Base-by-base conservation (phyloP, 2,113 vertebrate genomes). In the Cynoglossus semilaevis region DNA sequence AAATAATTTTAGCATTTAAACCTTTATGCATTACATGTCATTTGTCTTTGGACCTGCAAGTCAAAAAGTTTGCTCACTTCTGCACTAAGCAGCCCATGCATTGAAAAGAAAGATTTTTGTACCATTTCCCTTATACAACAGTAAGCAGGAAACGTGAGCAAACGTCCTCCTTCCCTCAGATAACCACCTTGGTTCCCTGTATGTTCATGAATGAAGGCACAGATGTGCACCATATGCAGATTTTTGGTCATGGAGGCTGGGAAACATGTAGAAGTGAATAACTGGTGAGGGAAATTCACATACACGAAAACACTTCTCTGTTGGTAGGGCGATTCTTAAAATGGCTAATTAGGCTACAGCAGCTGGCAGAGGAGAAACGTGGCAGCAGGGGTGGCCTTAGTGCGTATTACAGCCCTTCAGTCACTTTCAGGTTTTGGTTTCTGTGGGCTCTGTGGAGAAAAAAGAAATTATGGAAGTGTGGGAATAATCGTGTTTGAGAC, bases 141-240 rank as follows among this genome's bases (percentile, higher is more conserved):
- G 76, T 67, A 58, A 80, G 76, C 72, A 73, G 51, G 80, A 74
- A 56, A 47, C 16, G 60, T 38, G 43, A 51, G 50, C 79, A 82
- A 60, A 76, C 73, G 70, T 63, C 64, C 72, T 29, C 75, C 82
- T 77, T 79, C 76, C 81, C 57, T 83, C 81, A 78, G 82, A 89
- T 79, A 80, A 81, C 81, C 64, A 48, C 79, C 78, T 76, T 67
- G 51, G 51, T 46, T 18, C 36, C 38, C 44, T 1, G 37, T 74
- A 62, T 36, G 57, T 70, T 74, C 72, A 41, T 76, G 80, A 85
- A 61, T 76, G 81, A 68, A 78, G 82, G 71, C 76, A 76, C 88
- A 89, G 84, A 87, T 89, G 87, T 87, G 80, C 58, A 11, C 84
- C 87, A 87, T 64, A 86, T 83, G 85, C 77, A 79, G 84, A 81